phyloP scores from a whole-genome alignment of 2,797 vertebrate species.

The Lacerta agilis region DNA sequence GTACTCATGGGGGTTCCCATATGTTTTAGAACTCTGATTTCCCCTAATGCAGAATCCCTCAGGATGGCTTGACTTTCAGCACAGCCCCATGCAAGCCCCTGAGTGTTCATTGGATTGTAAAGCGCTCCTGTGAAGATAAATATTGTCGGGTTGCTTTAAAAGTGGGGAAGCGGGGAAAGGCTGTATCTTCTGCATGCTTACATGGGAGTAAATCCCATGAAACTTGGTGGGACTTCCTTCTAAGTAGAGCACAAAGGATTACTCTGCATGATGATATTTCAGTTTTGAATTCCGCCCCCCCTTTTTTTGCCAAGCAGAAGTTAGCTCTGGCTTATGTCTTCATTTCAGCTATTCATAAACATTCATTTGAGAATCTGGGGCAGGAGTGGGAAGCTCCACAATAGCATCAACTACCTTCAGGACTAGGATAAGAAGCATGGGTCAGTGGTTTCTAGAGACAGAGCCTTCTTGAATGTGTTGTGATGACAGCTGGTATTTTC shows the following conservation, averaged over 20 bases:
- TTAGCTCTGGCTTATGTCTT: constrained; percentile 67
- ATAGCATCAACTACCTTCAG: constrained; percentile 32
- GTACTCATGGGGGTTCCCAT: too few species aligned
- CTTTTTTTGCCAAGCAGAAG: constrained; percentile 18
- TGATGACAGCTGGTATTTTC: constrained; percentile 43
- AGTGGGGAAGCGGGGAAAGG: neutral
- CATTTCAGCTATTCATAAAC: constrained; percentile 57
- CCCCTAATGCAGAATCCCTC: neutral
- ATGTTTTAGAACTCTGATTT: neutral
- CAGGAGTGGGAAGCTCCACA: constrained; percentile 16
- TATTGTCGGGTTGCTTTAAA: neutral
- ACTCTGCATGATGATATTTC: constrained; percentile 27
- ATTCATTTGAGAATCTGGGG: constrained; percentile 53
- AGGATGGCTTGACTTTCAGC: neutral
- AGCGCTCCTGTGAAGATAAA: neutral
- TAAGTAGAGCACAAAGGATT: neutral
- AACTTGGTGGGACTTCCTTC: neutral
- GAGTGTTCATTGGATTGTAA: neutral
- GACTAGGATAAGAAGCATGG: constrained; percentile 19
- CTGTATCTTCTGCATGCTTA: neutral
- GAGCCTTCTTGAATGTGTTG: constrained; percentile 35
- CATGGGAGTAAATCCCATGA: neutral
- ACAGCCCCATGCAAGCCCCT: neutral
- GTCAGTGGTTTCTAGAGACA: constrained; percentile 30
- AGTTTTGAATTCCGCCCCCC: constrained; percentile 6